Conservation (phyloP, 1,140 invertebrate genomes). For the Calephelis nemesis region DNA sequence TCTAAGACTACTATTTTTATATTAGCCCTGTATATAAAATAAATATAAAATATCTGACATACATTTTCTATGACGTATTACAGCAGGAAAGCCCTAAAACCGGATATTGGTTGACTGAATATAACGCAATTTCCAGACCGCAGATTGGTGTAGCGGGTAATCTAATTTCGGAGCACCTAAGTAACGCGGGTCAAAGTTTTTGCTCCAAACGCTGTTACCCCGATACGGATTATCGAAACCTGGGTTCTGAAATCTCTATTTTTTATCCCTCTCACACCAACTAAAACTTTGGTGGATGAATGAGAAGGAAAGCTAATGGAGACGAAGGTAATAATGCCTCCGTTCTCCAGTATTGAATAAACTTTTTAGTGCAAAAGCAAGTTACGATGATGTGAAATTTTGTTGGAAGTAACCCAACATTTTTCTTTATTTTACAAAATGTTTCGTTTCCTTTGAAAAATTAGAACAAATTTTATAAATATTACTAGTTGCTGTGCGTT, state of each 20-base stretch:
- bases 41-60: too few relatives aligned
- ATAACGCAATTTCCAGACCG: slow-evolving; percentile 14
- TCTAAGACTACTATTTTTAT: too few relatives aligned
- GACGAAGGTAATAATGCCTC: slow-evolving; percentile 8
- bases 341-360: slow-evolving; percentile 12
- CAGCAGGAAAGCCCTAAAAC: background rate
- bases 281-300: background rate
- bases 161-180: slow-evolving; percentile 13
- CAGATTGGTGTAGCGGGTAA: slow-evolving; percentile 13
- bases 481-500: too few relatives aligned
- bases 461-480: too few relatives aligned
- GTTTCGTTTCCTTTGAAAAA: too few relatives aligned
- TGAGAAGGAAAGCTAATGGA: slow-evolving; percentile 1
- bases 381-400: slow-evolving; percentile 3
- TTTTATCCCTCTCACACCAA: background rate
- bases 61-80: background rate
- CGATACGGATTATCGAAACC: slow-evolving; percentile 16
- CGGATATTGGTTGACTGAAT: background rate
- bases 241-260: slow-evolving; percentile 9
- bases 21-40: too few relatives aligned
- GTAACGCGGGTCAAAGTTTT: slow-evolving; percentile 18
- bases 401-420: background rate
- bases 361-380: slow-evolving; percentile 11
- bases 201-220: slow-evolving; percentile 11
- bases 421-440: background rate